These are phyloP conservation scores for Theocolax elegans DNA, from an alignment of 1,140 invertebrate genomes.

Conservation along the genomic window DNA sequence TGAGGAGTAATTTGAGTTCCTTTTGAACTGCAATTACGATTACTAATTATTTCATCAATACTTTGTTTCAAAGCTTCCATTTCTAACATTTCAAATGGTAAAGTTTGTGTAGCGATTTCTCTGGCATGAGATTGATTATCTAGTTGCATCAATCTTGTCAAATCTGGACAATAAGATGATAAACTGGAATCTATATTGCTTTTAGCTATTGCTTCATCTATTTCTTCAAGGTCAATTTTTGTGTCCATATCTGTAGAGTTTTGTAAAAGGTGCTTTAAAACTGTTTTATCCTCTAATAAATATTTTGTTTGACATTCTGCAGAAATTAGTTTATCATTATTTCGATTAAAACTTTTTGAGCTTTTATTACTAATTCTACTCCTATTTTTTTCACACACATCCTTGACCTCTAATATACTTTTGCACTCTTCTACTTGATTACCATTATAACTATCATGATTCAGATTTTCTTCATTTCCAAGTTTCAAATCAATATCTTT, in stretches of 20 bases:
- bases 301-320: constrained; percentile 58
- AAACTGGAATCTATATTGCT: constrained; percentile 58
- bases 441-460: constrained; percentile 64
- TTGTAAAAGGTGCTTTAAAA: constrained; percentile 65
- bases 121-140: constrained; percentile 72
- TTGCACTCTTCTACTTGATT: constrained; percentile 68
- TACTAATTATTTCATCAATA: constrained; percentile 64
- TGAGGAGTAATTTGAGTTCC: constrained; percentile 62
- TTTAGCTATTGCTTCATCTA: constrained; percentile 53
- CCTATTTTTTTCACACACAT: constrained; percentile 50
- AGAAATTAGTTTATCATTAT: constrained; percentile 45
- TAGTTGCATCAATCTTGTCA: constrained; percentile 63
- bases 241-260: constrained; percentile 57
- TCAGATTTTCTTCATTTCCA: constrained; percentile 48
- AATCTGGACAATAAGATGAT: constrained; percentile 61
- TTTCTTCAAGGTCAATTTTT: constrained; percentile 65
- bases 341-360: constrained; percentile 51
- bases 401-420: constrained; percentile 56
- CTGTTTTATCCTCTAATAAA: constrained; percentile 56
- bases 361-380: constrained; percentile 59
- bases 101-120: constrained; percentile 72
- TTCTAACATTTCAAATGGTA: constrained; percentile 63
- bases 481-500: constrained; percentile 70
- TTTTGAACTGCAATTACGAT: constrained; percentile 57
- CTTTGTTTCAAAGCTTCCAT: constrained; percentile 64